A percentile compares a stretch with the other conserved stretches of the same genome.
Conservation (phyloP, 2,888 invertebrate species). For the Drosophila lacicola region DNA sequence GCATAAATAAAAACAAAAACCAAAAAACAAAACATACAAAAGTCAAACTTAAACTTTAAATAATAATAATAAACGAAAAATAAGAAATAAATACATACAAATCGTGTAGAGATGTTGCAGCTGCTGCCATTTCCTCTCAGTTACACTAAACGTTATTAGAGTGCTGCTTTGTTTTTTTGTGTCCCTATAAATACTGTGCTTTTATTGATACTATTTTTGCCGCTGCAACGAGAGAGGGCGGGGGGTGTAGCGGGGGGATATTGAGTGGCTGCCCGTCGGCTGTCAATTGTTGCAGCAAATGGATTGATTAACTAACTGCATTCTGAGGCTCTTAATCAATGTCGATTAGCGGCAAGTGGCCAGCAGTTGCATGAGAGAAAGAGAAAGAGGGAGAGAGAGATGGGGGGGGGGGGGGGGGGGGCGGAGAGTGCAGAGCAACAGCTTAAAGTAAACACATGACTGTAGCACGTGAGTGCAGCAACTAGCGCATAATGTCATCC, state of each 20-base stretch:
- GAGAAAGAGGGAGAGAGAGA: constrained; percentile 1
- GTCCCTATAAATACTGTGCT: not conserved
- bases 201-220: not conserved
- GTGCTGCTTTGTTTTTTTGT: not conserved
- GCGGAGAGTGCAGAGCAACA: constrained; percentile 50
- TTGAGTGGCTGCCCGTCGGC: constrained; percentile 16
- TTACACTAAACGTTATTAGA: not conserved
- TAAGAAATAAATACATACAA: constrained; percentile 58
- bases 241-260: not conserved
- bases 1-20: constrained; percentile 1
- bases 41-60: not conserved
- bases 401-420: constrained; percentile 2
- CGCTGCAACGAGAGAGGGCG: not conserved
- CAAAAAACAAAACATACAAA: not conserved
- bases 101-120: constrained; percentile 23
- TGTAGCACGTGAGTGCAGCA: constrained; percentile 24
- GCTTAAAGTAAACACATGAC: constrained; percentile 42
- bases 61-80: not conserved
- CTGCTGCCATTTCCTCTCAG: constrained; percentile 14
- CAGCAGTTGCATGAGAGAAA: not conserved
- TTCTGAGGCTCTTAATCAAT: constrained; percentile 50
- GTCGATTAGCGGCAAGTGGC: constrained; percentile 42
- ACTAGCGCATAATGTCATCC: constrained; percentile 56
- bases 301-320: constrained; percentile 46
- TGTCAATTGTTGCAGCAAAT: constrained; percentile 36